Evolutionary conservation across 2,888 invertebrate species (phyloP), one percentile per base, ranked within the genome.

Genomic region (Dasysyrphus albostriatus): DNA sequence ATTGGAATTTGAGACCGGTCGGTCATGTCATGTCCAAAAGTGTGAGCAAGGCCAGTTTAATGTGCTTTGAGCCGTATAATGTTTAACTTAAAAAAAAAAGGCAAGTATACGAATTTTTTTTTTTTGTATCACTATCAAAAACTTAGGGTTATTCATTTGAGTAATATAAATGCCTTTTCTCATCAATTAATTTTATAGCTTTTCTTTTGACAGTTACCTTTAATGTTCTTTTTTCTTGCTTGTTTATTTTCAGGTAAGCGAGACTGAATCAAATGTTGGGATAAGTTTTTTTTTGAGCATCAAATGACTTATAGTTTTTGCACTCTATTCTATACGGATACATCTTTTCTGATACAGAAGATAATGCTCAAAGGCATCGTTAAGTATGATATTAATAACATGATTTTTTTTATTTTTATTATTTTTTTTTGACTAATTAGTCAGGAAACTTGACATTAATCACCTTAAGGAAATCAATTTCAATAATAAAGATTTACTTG

Each of bases 21-120:
- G 9, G 42, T 65, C 14, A 39, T 49, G 34, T 59, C 37, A 59
- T 59, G 12, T 24, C 42, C 24, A 5, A 63, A 24, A 42, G 7
- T 81, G 12, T 54, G 67, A 73, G 72, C 81, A 81, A 76, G 84
- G 72, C 47, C 73, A 58, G 81, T 80, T 84, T 72, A 81, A 75
- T 81, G 81, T 9, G 44, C 58, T 75, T 79, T 79, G 83, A 80
- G 72, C 65, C 72, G 58, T 24, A 39, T n/a, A 29, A 8, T 19
- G 24, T 39, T 61, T 61, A 6, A 0, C 12, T 59, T 14, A 12
- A 39, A 14, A 58, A n/a, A n/a, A n/a, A n/a, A n/a, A n/a, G 6
- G 1, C 8, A n/a, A 14, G 14, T n/a, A 54, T 54, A 29, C 14
- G 4, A 10, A 54, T 6, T 39, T 19, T 7, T 19, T 58, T 63